These are phyloP conservation scores for Sylvietta virens DNA, from an alignment of 2,113 vertebrate genomes.

Conservation along the genomic window DNA sequence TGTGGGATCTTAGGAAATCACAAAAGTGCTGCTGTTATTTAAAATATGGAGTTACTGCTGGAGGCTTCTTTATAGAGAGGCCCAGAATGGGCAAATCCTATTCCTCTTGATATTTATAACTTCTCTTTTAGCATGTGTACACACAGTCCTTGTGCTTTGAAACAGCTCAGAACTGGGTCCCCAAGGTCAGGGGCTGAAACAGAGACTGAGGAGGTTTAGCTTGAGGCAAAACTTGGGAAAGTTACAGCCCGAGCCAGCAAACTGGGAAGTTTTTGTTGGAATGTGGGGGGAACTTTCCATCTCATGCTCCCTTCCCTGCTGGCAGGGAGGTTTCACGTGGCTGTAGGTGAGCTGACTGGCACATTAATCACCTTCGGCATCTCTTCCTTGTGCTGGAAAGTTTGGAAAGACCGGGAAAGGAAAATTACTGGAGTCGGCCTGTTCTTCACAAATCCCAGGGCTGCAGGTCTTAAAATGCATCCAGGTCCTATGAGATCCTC, in stretches of 20 bases:
- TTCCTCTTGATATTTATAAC: conserved; percentile 12
- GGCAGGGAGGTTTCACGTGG: background rate
- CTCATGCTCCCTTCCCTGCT: background rate
- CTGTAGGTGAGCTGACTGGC: background rate
- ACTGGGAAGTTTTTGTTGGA: background rate
- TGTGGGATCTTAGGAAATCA: conserved; percentile 10
- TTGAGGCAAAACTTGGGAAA: background rate
- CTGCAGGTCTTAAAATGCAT: background rate
- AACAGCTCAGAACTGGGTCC: background rate
- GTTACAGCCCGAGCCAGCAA: background rate
- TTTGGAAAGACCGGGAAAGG: background rate
- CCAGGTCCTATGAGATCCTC: background rate
- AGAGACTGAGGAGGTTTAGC: background rate
- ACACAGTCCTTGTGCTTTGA: background rate
- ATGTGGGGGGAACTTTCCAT: background rate
- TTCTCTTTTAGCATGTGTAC: background rate
- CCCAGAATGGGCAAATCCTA: background rate
- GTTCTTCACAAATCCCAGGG: background rate
- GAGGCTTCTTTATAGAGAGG: conserved; percentile 5
- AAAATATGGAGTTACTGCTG: conserved; percentile 1
- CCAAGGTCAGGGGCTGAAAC: background rate
- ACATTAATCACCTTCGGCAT: background rate
- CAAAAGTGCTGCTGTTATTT: conserved; percentile 46
- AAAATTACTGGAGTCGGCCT: background rate
- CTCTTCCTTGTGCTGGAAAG: background rate